phyloP scores from a whole-genome alignment of 2,113 vertebrate genomes.

The Sterrhoptilus dennistouni region DNA sequence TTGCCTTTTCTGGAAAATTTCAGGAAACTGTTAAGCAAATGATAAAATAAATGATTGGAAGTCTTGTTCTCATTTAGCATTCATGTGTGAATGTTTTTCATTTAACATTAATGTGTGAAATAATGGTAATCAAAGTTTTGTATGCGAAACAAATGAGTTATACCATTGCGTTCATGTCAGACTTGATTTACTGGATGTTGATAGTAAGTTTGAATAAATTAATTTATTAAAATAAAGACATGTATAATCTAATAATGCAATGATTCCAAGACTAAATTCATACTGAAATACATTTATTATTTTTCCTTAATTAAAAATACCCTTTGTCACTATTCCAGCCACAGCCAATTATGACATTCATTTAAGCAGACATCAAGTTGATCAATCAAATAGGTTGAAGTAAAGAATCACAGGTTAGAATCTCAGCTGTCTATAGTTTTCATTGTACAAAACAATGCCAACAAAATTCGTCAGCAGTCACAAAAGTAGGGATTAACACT shows the following conservation, averaged over 20 bases:
- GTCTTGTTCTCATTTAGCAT: not conserved
- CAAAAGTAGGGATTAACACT: not conserved
- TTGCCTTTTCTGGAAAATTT: not conserved
- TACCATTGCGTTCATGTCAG: not conserved
- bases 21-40: not conserved
- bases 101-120: not conserved
- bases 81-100: not conserved
- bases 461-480: not conserved
- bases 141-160: fast-evolving
- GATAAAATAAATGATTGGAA: not conserved
- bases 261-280: not conserved
- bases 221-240: not conserved
- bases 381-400: not conserved
- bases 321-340: not conserved
- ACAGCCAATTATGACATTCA: not conserved
- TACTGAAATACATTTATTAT: not conserved
- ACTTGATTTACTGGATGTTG: not conserved
- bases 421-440: not conserved
- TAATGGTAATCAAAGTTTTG: not conserved
- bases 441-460: not conserved
- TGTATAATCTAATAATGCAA: not conserved
- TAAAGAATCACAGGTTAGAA: not conserved
- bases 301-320: not conserved
- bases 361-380: not conserved
- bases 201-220: not conserved